Percentiles rank a stretch among this genome's conserved stretches.
Evolutionary conservation across 2,797 vertebrate genomes (phyloP).

Genomic region (Propithecus perrieri): DNA sequence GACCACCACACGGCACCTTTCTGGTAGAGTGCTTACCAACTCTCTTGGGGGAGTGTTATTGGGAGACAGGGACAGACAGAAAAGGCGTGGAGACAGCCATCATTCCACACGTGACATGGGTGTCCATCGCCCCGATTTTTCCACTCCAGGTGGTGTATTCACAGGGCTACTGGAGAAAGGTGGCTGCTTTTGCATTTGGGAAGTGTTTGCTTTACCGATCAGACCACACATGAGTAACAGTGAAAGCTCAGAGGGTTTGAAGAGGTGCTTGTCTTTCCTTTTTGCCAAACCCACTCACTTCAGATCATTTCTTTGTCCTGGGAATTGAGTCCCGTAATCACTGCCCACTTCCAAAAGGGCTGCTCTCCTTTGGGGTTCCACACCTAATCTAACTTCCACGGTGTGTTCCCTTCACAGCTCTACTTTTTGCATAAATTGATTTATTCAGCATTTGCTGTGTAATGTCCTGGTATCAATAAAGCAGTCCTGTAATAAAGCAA

Average conservation of each 20-base stretch:
- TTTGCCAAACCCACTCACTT: slow-evolving; percentile 45
- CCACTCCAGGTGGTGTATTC: background rate
- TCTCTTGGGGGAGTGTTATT: background rate
- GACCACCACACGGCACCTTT: fast-evolving
- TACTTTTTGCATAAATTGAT: slow-evolving; percentile 62
- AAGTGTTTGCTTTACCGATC: slow-evolving; percentile 35
- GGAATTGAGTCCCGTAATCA: background rate
- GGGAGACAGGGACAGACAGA: background rate
- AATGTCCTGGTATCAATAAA: background rate
- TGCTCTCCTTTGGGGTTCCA: background rate
- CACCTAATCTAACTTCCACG: background rate
- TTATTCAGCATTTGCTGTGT: background rate
- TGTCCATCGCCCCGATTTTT: background rate
- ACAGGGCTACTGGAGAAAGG: background rate
- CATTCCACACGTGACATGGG: background rate
- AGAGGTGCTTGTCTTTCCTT: slow-evolving; percentile 30
- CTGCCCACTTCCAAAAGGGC: background rate
- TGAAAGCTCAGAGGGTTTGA: slow-evolving; percentile 38
- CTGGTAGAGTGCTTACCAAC: background rate
- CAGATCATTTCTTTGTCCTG: slow-evolving; percentile 9
- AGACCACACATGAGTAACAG: slow-evolving; percentile 18
- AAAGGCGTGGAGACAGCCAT: background rate
- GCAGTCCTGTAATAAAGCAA: slow-evolving; percentile 43
- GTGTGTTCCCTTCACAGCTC: background rate
- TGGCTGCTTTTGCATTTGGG: slow-evolving; percentile 29